Evolutionary conservation across 1,140 invertebrate genomes (phyloP), one percentile per base, ranked within the genome.

Genomic region (Tenebrio molitor): DNA sequence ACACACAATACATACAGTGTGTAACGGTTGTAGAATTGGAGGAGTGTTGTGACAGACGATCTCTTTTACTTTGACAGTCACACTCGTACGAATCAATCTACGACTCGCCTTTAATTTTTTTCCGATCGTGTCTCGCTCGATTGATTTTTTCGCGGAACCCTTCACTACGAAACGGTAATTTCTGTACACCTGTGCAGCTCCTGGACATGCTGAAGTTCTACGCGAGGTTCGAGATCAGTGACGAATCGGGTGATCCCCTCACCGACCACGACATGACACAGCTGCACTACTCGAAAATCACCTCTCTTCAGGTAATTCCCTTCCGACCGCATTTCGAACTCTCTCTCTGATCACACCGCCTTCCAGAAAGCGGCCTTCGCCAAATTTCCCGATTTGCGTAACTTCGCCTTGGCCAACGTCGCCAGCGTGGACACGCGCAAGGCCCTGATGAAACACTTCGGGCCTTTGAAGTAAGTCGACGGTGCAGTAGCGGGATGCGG

Each of bases 121-220:
- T n/a, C n/a, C n/a, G n/a, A n/a, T n/a, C n/a, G n/a, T n/a, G n/a
- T n/a, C n/a, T n/a, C n/a, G n/a, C n/a, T n/a, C n/a, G n/a, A n/a
- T n/a, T n/a, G n/a, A n/a, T n/a, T n/a, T n/a, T n/a, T n/a, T n/a
- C n/a, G n/a, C n/a, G n/a, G n/a, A n/a, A n/a, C n/a, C n/a, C n/a
- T n/a, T n/a, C n/a, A n/a, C n/a, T n/a, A n/a, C n/a, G n/a, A 29
- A 29, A 29, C 25, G 8, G 25, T 29, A 29, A 29, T 78, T 81
- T 81, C 79, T 78, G n/a, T n/a, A n/a, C n/a, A n/a, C n/a, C 81
- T 77, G 89, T 89, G 17, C 86, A 99, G 92, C 85, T 99, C 1
- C 82, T 99, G 75, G 94, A 98, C 73, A 97, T 97, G 91, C 84
- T 99, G 7, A 97, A 97, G 82, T 98, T 99, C 80, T 99, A 99